phyloP scores from a whole-genome alignment of 1,140 invertebrate genomes.

The Scaptomyza hsui region DNA sequence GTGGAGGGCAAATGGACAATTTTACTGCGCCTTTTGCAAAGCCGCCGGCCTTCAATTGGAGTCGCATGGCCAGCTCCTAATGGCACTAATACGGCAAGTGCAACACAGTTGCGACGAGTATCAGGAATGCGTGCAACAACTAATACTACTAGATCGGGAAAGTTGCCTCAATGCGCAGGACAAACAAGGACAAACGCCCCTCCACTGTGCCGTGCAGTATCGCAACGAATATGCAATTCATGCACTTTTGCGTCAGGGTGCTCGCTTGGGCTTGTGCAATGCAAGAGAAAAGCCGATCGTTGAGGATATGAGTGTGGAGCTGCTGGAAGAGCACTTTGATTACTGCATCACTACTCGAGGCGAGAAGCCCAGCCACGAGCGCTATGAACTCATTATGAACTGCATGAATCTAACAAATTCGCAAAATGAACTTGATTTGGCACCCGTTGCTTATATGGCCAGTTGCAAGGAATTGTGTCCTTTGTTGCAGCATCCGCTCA shows the following conservation, averaged over 20 bases:
- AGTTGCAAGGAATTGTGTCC: not conserved
- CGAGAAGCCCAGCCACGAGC: not conserved
- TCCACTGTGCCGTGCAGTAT: slow-evolving; percentile 9
- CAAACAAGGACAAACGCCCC: not conserved
- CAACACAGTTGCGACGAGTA: not conserved
- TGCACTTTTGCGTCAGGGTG: slow-evolving; percentile 1
- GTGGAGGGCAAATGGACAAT: not conserved
- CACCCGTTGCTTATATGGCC: slow-evolving; percentile 8
- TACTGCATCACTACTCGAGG: slow-evolving; percentile 12
- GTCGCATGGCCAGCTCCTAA: not conserved
- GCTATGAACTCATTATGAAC: slow-evolving; percentile 8
- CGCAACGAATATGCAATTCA: slow-evolving; percentile 20
- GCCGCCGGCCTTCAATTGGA: no score
- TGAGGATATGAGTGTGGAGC: slow-evolving; percentile 4
- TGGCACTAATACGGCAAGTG: not conserved
- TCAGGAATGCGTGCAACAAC: not conserved
- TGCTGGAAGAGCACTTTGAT: slow-evolving; percentile 18
- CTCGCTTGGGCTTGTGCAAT: not conserved
- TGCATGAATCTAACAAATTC: slow-evolving; percentile 5
- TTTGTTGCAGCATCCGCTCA: slow-evolving; percentile 7
- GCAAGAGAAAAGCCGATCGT: not conserved
- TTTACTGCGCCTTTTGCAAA: not conserved
- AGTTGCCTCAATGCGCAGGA: not conserved
- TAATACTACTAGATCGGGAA: not conserved
- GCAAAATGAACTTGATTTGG: not conserved